phyloP scores from a whole-genome alignment of 2,888 invertebrate species.

The Margaritifera margaritifera region DNA sequence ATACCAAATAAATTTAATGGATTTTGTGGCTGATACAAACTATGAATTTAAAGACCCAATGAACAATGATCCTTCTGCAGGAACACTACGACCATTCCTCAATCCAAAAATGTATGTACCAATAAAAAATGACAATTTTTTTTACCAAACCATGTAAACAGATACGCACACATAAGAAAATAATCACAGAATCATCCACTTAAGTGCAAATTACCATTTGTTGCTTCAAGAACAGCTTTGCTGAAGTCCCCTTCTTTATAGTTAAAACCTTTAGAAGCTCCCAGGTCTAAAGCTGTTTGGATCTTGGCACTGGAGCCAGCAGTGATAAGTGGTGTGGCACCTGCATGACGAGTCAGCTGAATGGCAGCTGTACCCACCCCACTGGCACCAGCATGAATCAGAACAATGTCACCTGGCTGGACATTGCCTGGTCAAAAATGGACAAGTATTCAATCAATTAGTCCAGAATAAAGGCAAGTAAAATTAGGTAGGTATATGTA shows the following conservation, averaged over 20 bases:
- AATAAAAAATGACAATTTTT: too few relatives aligned
- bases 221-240: conserved; percentile 60
- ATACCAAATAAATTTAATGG: too few relatives aligned
- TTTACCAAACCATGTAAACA: too few relatives aligned
- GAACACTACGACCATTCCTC: too few relatives aligned
- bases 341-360: conserved; percentile 65
- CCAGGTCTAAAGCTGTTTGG: conserved; percentile 58
- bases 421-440: conserved; percentile 48
- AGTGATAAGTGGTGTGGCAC: conserved; percentile 65
- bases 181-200: neutral
- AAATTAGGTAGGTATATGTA: neutral
- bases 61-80: too few relatives aligned
- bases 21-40: too few relatives aligned
- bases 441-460: too few relatives aligned
- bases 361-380: conserved; percentile 73
- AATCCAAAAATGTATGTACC: too few relatives aligned
- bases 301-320: conserved; percentile 70
- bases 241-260: conserved; percentile 69
- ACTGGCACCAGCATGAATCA: conserved; percentile 73
- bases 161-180: too few relatives aligned
- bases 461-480: too few relatives aligned
- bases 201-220: conserved; percentile 53
- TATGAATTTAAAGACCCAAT: too few relatives aligned
- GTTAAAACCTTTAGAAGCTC: conserved; percentile 69
- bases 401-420: conserved; percentile 63